Conservation (phyloP, 1,140 invertebrate species). For the Lamellibrachia luymesi region DNA sequence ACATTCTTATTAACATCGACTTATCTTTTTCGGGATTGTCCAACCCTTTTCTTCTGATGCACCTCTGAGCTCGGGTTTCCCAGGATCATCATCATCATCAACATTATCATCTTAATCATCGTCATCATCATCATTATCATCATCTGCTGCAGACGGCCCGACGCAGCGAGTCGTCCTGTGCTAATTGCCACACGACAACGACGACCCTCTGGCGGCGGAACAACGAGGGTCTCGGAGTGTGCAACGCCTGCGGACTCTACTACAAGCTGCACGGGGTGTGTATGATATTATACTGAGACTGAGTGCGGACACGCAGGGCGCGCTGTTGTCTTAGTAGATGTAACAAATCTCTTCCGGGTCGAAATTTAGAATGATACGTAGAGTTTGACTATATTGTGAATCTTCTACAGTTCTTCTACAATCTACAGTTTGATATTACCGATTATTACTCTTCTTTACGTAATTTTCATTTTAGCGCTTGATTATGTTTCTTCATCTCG, state of each 20-base stretch:
- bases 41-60: too few relatives aligned
- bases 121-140: too few relatives aligned
- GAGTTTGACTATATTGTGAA: neutral
- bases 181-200: conserved; percentile 91
- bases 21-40: too few relatives aligned
- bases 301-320: too few relatives aligned
- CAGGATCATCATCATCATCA: too few relatives aligned
- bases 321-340: too few relatives aligned
- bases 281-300: conserved; percentile 15
- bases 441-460: neutral
- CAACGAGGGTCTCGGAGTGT: conserved; percentile 94
- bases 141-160: conserved; percentile 56
- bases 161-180: conserved; percentile 81
- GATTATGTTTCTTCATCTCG: too few relatives aligned
- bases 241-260: conserved; percentile 97
- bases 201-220: conserved; percentile 96
- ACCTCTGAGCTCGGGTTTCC: too few relatives aligned
- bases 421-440: neutral
- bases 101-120: too few relatives aligned
- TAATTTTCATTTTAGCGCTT: neutral
- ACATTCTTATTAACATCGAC: too few relatives aligned
- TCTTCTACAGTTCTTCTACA: neutral
- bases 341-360: too few relatives aligned
- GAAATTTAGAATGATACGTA: neutral
- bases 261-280: conserved; percentile 90